A percentile compares a stretch with the other conserved stretches of the same genome.
Conservation (phyloP, 1,140 invertebrate genomes). For the Aphis gossypii region DNA sequence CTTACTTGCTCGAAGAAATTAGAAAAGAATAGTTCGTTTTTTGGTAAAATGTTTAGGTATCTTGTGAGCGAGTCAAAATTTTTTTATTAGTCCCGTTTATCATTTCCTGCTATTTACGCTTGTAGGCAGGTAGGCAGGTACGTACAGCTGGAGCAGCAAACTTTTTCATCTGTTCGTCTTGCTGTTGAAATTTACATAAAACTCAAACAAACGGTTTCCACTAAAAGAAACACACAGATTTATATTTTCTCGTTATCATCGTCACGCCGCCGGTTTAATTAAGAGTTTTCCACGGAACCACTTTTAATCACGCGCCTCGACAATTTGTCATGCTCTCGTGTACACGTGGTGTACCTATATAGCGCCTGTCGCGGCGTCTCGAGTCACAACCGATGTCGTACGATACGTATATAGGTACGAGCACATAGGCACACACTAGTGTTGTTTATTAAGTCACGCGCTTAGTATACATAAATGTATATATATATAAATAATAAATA, state of each 20-base stretch:
- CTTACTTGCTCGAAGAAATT: no score
- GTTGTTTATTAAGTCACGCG: not conserved
- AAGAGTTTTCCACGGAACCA: not conserved
- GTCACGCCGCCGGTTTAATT: not conserved
- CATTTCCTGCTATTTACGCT: not conserved
- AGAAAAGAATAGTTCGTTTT: no score
- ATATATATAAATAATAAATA: not conserved
- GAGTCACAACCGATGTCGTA: not conserved
- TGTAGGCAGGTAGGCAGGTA: not conserved
- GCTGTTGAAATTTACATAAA: not conserved
- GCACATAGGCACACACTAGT: not conserved
- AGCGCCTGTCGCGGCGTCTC: not conserved
- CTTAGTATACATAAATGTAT: not conserved
- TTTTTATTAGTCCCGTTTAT: no score
- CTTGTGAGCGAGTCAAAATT: no score
- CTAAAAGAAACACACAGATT: not conserved
- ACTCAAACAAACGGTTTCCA: not conserved
- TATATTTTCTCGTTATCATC: conserved; percentile 9
- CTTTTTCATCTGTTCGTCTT: not conserved
- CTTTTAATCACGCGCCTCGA: not conserved
- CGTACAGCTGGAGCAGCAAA: not conserved
- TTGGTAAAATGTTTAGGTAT: no score
- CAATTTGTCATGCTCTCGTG: conserved; percentile 13
- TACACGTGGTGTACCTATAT: conserved; percentile 14
- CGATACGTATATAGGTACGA: no score